These are phyloP conservation scores for Amphilophus citrinellus DNA, from an alignment of 2,113 vertebrate genomes.

Conservation along the genomic window DNA sequence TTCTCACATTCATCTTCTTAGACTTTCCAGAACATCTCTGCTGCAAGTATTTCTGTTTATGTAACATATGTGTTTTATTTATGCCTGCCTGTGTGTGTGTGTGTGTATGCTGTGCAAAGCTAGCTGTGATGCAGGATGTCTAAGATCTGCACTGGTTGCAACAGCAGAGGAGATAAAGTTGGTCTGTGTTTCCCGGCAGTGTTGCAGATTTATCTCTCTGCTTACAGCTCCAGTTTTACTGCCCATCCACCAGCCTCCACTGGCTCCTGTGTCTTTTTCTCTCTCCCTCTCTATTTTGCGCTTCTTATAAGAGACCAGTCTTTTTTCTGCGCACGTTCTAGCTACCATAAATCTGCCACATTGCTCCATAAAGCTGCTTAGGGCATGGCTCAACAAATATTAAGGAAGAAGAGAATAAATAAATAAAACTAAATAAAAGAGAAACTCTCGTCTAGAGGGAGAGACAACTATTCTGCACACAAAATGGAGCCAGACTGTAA, in stretches of 20 bases:
- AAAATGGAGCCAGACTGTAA: slow-evolving; percentile 69
- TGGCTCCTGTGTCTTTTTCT: slow-evolving; percentile 34
- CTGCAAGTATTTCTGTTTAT: slow-evolving; percentile 36
- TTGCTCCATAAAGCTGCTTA: slow-evolving; percentile 72
- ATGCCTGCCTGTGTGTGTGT: slow-evolving; percentile 25
- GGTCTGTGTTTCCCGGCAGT: slow-evolving; percentile 66
- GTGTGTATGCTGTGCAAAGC: slow-evolving; percentile 9
- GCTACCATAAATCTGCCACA: slow-evolving; percentile 70
- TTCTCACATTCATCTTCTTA: slow-evolving; percentile 20
- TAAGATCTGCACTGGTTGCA: slow-evolving; percentile 42
- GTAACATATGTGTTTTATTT: slow-evolving; percentile 65
- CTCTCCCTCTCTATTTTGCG: slow-evolving; percentile 33
- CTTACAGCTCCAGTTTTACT: slow-evolving; percentile 73
- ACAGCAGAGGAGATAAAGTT: slow-evolving; percentile 69
- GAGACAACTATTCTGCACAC: slow-evolving; percentile 60
- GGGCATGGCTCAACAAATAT: slow-evolving; percentile 79
- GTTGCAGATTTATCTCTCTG: slow-evolving; percentile 79
- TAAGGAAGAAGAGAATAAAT: slow-evolving; percentile 74
- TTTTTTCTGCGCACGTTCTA: slow-evolving; percentile 51
- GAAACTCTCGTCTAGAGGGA: slow-evolving; percentile 47
- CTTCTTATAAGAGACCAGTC: slow-evolving; percentile 48
- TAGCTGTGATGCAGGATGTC: slow-evolving; percentile 30
- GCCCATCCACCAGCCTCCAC: slow-evolving; percentile 53
- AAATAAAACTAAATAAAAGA: slow-evolving; percentile 72
- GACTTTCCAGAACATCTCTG: slow-evolving; percentile 18